Conservation (phyloP, 2,797 vertebrate genomes). For the Enteromius fasciolatus region DNA sequence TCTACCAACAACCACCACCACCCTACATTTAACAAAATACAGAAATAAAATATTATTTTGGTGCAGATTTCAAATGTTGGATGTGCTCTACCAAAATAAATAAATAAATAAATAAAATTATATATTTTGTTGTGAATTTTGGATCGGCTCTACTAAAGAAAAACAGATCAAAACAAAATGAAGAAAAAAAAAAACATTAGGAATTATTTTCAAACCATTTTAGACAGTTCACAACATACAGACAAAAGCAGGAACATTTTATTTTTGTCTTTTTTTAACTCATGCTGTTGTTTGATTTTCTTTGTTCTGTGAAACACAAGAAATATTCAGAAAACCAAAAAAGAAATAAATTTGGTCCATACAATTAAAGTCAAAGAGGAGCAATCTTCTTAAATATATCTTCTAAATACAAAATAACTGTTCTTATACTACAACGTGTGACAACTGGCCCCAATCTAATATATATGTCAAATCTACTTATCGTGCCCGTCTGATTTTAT, state of each 20-base stretch:
- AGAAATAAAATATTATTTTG: background rate
- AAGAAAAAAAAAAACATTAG: no score
- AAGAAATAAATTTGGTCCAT: background rate
- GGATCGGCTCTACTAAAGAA: background rate
- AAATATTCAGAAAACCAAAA: background rate
- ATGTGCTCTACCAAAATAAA: background rate
- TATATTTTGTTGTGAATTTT: background rate
- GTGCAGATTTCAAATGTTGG: no score
- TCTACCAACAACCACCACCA: no score
- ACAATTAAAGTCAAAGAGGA: background rate
- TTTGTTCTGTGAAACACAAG: background rate
- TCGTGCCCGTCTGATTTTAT: no score
- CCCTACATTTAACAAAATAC: background rate
- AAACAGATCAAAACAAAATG: background rate
- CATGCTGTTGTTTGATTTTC: background rate
- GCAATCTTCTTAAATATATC: background rate
- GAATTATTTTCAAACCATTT: no score
- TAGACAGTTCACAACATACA: no score
- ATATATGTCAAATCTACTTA: background rate
- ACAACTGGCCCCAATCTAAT: background rate
- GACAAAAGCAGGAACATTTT: no score
- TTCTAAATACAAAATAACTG: background rate
- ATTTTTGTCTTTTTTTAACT: background rate
- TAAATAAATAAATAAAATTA: no score
- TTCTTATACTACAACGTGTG: background rate